phyloP scores from a whole-genome alignment of 2,797 vertebrate genomes.

The Xiphorhynchus erythropygius region DNA sequence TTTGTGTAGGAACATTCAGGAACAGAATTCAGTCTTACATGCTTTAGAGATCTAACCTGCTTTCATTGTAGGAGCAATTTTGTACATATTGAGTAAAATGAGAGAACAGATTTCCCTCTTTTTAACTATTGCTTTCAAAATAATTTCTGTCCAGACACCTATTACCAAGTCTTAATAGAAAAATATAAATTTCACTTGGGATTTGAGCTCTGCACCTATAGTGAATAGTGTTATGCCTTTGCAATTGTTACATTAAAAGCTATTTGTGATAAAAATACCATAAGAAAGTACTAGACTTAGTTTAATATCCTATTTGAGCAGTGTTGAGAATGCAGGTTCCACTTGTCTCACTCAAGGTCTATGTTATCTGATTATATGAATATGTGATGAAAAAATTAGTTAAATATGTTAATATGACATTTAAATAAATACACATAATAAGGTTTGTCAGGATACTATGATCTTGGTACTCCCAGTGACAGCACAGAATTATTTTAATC shows the following conservation, averaged over 20 bases:
- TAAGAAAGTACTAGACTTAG: not conserved
- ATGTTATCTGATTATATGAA: not conserved
- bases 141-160: not conserved
- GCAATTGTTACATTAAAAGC: not conserved
- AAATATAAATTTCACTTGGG: not conserved
- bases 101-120: not conserved
- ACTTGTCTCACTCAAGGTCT: not conserved
- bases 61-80: not conserved
- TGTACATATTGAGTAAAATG: not conserved
- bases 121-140: slow-evolving; percentile 9
- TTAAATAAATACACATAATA: not conserved
- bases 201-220: not conserved
- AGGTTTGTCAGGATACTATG: not conserved
- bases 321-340: not conserved
- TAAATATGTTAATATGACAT: not conserved
- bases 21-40: not conserved
- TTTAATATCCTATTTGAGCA: not conserved
- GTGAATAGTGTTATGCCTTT: not conserved
- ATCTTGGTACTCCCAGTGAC: not conserved
- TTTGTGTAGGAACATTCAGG: not conserved
- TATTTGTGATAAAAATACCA: not conserved
- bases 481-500: not conserved
- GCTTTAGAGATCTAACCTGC: slow-evolving; percentile 10
- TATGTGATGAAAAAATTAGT: not conserved
- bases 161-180: not conserved